Percentiles rank a stretch among this genome's conserved stretches.
These are phyloP conservation scores for Aromia moschata DNA, from an alignment of 2,888 invertebrate species.

Conservation along the genomic window DNA sequence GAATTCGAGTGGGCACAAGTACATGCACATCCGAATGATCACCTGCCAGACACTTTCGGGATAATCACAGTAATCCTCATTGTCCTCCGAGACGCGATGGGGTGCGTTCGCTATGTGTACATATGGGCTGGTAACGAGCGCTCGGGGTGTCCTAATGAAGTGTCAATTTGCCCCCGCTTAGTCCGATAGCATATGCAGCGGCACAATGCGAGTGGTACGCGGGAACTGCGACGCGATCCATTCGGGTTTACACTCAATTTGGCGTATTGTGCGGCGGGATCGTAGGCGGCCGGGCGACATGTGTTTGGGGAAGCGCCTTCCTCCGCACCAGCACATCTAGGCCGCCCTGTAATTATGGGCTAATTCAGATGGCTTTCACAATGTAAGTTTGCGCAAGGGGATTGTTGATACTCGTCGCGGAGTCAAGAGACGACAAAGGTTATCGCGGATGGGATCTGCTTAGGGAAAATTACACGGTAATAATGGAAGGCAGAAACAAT, in stretches of 20 bases:
- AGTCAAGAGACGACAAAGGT: neutral
- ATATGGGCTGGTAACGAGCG: conserved; percentile 57
- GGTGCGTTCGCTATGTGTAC: conserved; percentile 48
- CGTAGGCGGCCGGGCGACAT: conserved; percentile 36
- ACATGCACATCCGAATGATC: too few species aligned
- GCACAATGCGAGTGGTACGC: conserved; percentile 26
- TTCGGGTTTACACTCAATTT: conserved; percentile 63
- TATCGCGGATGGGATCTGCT: neutral
- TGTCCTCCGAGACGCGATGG: conserved; percentile 35
- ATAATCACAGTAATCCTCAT: conserved; percentile 48
- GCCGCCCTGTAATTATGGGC: conserved; percentile 43
- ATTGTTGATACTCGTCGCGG: conserved; percentile 21
- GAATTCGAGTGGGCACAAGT: too few species aligned
- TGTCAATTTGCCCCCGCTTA: conserved; percentile 61
- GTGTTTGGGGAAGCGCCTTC: conserved; percentile 36
- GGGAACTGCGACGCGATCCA: conserved; percentile 28
- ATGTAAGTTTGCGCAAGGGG: conserved; percentile 29
- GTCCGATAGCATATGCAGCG: conserved; percentile 54
- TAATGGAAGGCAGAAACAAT: too few species aligned
- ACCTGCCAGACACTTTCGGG: conserved; percentile 51
- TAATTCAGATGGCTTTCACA: conserved; percentile 39
- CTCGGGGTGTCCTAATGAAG: conserved; percentile 62
- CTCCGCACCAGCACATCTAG: conserved; percentile 30
- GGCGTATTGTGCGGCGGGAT: conserved; percentile 57
- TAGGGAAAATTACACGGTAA: too few species aligned